Percentiles rank a stretch among this genome's conserved stretches.
These are phyloP conservation scores for Schrankia costaestrigalis DNA, from an alignment of 2,888 invertebrate genomes.

Conservation along the genomic window DNA sequence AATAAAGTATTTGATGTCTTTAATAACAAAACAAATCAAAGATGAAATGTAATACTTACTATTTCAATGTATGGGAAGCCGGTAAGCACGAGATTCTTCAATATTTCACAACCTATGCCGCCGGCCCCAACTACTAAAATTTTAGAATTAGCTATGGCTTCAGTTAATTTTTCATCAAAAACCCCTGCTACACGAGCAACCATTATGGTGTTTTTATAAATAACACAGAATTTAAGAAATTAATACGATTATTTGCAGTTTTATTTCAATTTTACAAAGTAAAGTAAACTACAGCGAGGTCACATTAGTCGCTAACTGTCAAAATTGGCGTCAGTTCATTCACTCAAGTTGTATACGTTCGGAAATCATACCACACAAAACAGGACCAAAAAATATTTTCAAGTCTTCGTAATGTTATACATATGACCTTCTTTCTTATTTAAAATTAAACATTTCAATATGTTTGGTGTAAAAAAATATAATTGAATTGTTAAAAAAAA, in stretches of 20 bases:
- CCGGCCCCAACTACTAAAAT: conserved; percentile 97
- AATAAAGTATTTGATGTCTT: background rate
- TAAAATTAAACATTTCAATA: no score
- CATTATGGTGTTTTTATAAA: conserved; percentile 69
- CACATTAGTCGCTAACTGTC: conserved; percentile 42
- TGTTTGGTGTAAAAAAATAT: no score
- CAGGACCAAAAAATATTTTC: no score
- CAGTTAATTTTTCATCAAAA: conserved; percentile 83
- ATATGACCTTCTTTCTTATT: no score
- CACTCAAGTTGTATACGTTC: conserved; percentile 34
- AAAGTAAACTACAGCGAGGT: conserved; percentile 37
- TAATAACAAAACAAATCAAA: background rate
- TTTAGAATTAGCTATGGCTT: conserved; percentile 85
- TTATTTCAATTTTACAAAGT: conserved; percentile 24
- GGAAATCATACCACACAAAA: conserved; percentile 19
- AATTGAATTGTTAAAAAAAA: no score
- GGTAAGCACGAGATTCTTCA: conserved; percentile 97
- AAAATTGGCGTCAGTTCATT: conserved; percentile 66
- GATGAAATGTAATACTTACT: conserved; percentile 80
- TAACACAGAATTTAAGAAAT: conserved; percentile 20
- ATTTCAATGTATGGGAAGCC: conserved; percentile 97
- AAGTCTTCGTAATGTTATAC: no score
- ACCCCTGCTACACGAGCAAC: conserved; percentile 85
- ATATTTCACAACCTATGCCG: conserved; percentile 98
- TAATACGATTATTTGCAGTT: conserved; percentile 29